Conservation (phyloP, 2,888 invertebrate species). For the Saturnia japonica region DNA sequence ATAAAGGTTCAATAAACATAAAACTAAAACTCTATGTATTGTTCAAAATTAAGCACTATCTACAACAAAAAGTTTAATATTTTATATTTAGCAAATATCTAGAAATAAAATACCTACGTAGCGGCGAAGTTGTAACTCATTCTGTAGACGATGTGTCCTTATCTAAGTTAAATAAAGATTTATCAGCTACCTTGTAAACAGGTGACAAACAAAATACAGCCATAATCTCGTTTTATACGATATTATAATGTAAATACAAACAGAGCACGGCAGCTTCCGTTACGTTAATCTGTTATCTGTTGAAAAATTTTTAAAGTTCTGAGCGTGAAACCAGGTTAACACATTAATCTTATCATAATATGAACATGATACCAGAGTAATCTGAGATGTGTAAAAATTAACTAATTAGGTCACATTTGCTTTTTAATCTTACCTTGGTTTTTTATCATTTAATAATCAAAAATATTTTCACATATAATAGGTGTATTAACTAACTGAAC, state of each 20-base stretch:
- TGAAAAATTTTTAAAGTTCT: conserved; percentile 42
- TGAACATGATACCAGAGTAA: conserved; percentile 10
- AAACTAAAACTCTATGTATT: neutral
- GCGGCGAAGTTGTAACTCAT: conserved; percentile 16
- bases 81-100: neutral
- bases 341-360: conserved; percentile 43
- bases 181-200: conserved; percentile 66
- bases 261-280: conserved; percentile 74
- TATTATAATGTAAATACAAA: conserved; percentile 65
- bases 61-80: neutral
- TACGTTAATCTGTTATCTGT: conserved; percentile 68
- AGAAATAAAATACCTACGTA: conserved; percentile 14
- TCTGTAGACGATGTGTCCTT: conserved; percentile 30
- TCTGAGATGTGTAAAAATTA: conserved; percentile 8
- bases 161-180: conserved; percentile 69
- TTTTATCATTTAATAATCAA: too few species aligned
- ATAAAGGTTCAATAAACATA: too few species aligned
- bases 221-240: conserved; percentile 71
- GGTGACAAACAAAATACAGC: conserved; percentile 71
- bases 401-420: conserved; percentile 6
- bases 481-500: neutral
- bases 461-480: neutral
- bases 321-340: conserved; percentile 50
- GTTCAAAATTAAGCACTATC: neutral
- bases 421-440: neutral